These are phyloP conservation scores for Benitochromis conjunctus DNA, from an alignment of 2,113 vertebrate species.

Conservation along the genomic window DNA sequence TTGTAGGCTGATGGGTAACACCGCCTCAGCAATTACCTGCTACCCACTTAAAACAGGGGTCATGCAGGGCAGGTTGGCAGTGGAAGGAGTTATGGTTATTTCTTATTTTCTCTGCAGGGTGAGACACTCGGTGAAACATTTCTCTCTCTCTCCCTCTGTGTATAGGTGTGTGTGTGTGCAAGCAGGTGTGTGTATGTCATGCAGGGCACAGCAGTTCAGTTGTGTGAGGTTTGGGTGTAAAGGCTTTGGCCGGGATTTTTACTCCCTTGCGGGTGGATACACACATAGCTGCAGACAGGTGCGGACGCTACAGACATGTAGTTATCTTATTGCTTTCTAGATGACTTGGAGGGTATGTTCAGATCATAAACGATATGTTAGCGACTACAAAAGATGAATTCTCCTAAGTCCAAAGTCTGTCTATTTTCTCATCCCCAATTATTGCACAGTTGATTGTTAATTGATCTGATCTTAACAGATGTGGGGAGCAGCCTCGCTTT, in stretches of 20 bases:
- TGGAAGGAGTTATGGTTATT: conserved; percentile 75
- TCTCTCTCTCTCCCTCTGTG: not conserved
- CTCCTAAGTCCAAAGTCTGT: not conserved
- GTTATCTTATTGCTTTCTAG: not conserved
- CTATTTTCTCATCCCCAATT: not conserved
- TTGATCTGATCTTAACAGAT: not conserved
- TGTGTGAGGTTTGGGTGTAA: not conserved
- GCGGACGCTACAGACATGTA: not conserved
- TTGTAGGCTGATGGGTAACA: conserved; percentile 73
- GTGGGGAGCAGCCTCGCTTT: not conserved
- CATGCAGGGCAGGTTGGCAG: conserved; percentile 68
- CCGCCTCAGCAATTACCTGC: conserved; percentile 79
- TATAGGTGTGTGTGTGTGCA: not conserved
- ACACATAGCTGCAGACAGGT: not conserved
- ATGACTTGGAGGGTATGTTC: not conserved
- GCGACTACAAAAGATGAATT: not conserved
- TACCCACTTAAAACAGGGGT: conserved; percentile 78
- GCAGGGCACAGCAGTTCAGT: not conserved
- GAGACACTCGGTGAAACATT: conserved; percentile 46
- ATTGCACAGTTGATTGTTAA: not conserved
- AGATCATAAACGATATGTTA: not conserved
- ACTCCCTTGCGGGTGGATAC: not conserved
- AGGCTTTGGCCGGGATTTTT: not conserved
- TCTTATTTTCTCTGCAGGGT: conserved; percentile 65
- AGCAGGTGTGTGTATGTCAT: not conserved